phyloP scores from a whole-genome alignment of 2,113 vertebrate genomes.

The Crotalus horridus region DNA sequence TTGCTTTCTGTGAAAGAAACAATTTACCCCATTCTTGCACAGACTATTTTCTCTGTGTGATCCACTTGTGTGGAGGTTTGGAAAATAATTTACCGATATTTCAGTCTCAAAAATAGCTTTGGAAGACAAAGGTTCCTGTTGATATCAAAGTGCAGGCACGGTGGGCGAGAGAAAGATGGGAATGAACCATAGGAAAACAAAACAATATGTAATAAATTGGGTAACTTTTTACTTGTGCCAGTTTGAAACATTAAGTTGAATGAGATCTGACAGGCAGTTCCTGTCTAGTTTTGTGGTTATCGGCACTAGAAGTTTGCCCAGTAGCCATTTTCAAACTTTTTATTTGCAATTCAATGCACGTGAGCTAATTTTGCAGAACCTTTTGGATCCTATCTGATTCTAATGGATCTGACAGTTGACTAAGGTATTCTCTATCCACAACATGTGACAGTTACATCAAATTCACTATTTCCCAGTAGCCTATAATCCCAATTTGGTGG shows the following conservation, averaged over 20 bases:
- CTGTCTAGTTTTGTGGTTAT: background rate
- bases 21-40: conserved; percentile 76
- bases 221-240: background rate
- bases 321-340: background rate
- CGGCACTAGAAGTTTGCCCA: background rate
- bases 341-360: no score
- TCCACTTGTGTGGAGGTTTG: conserved; percentile 71
- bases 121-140: conserved; percentile 76
- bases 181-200: background rate
- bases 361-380: background rate
- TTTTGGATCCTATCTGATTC: background rate
- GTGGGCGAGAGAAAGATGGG: background rate
- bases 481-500: background rate
- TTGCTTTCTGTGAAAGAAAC: conserved; percentile 80
- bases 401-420: background rate
- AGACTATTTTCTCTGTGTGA: conserved; percentile 81
- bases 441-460: background rate
- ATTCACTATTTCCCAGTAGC: no score
- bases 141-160: conserved; percentile 46
- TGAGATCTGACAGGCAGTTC: background rate
- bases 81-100: conserved; percentile 78
- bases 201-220: background rate
- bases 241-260: background rate
- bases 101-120: conserved; percentile 74
- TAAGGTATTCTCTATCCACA: background rate